phyloP scores from a whole-genome alignment of 1,140 invertebrate species.

The Rhyacophila brunnea region DNA sequence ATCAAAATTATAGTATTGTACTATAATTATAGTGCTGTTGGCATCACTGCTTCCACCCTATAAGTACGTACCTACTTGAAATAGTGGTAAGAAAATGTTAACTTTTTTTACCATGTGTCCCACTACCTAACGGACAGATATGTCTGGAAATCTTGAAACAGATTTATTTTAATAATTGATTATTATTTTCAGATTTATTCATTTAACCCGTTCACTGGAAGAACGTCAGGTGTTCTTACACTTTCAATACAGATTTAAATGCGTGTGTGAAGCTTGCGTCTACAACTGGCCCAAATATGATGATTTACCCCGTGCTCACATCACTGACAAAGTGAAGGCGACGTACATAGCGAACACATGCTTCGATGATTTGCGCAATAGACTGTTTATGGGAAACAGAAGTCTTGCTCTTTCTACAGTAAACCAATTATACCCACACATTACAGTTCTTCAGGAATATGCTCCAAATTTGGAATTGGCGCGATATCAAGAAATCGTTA shows the following conservation, averaged over 20 bases:
- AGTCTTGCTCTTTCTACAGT: constrained; percentile 49
- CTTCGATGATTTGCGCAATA: constrained; percentile 43
- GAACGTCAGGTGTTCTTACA: constrained; percentile 68
- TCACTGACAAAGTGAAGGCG: constrained; percentile 36
- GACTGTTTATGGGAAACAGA: too few species aligned
- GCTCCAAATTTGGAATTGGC: constrained; percentile 51
- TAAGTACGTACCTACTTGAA: too few species aligned
- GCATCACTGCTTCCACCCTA: too few species aligned
- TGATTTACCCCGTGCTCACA: constrained; percentile 40
- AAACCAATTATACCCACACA: constrained; percentile 50
- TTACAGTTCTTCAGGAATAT: constrained; percentile 47
- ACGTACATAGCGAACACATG: too few species aligned
- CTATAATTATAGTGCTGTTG: too few species aligned
- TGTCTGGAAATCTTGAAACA: too few species aligned
- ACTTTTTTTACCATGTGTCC: too few species aligned
- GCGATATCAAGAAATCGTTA: constrained; percentile 48
- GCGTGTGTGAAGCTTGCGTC: constrained; percentile 75
- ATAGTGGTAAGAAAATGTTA: too few species aligned
- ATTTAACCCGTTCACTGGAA: constrained; percentile 63
- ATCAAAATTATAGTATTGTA: too few species aligned
- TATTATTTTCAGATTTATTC: constrained; percentile 61
- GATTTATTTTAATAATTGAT: too few species aligned
- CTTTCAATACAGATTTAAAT: constrained; percentile 85
- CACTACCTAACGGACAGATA: too few species aligned
- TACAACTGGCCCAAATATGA: constrained; percentile 70